Conservation (phyloP, 2,797 vertebrate species). For the Glossophaga mutica region DNA sequence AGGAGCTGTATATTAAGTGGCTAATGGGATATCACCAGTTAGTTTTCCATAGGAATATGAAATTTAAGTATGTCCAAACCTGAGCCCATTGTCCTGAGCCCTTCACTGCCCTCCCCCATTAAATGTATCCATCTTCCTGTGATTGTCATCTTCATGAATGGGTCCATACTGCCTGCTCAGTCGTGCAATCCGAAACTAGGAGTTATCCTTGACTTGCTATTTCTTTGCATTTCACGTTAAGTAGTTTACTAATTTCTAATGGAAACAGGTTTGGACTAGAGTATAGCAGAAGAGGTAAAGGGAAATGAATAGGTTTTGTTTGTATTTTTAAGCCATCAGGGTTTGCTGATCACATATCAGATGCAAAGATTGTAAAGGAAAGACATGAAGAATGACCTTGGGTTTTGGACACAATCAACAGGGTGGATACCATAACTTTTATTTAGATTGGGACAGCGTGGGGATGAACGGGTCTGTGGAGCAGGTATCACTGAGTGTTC, state of each 20-base stretch:
- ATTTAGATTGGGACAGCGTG: background rate
- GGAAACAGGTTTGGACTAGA: background rate
- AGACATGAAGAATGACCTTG: background rate
- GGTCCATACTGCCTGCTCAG: background rate
- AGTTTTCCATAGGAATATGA: background rate
- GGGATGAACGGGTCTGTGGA: background rate
- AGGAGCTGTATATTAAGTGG: background rate
- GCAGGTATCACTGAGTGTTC: background rate
- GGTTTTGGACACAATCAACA: background rate
- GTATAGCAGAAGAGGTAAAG: background rate
- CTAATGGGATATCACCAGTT: background rate
- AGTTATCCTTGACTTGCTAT: background rate
- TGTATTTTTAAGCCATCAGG: background rate
- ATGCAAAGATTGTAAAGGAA: background rate
- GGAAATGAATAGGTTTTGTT: background rate
- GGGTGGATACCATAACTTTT: background rate
- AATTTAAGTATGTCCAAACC: background rate
- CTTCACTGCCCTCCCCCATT: background rate
- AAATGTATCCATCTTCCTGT: background rate
- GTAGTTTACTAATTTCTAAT: background rate
- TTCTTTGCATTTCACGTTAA: conserved; percentile 7
- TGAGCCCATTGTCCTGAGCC: background rate
- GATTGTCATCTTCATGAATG: background rate
- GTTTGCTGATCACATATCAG: background rate
- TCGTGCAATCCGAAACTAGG: background rate